Evolutionary conservation across 2,797 vertebrate genomes (phyloP), one percentile per base, ranked within the genome.

Genomic region (Avahi laniger): DNA sequence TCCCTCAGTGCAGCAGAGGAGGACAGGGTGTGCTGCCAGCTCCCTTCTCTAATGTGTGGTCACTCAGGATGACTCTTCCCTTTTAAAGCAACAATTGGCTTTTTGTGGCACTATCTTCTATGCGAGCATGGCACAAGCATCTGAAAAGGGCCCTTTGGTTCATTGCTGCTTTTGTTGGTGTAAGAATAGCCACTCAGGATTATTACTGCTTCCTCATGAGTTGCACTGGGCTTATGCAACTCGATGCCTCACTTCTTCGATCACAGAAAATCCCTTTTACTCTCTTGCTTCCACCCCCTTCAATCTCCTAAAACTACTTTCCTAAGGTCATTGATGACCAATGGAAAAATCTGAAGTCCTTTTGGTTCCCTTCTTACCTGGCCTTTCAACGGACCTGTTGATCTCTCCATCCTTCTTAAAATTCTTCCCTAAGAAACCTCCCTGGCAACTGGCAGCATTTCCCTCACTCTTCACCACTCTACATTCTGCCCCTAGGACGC

Each of bases 401-500:
- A 15, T 17, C 1, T 2, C 4, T 38, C 18, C 20, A 24, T 43
- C 54, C 41, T 79, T 80, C 65, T 72, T 11, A 46, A 73, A 12
- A 7, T n/a, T n/a, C 67, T 67, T 46, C n/a, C 65, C 54, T 57
- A 8, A 41, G 63, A n/a, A 85, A 52, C 22, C 22, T 22, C 2
- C 22, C 69, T 50, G 20, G 54, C 46, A 2, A 13, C 18, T 0
- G 15, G 35, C 41, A 3, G 0, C 0, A 0, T 6, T 3, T 43
- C 1, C 22, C 7, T 24, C 13, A 22, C 18, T n/a, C 15, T 75
- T 13, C 22, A 0, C 33, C 22, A 26, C 20, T 24, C 24, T 35
- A 4, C 54, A 2, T n/a, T 20, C n/a, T 50, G 41, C 2, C 6
- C 41, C 43, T 7, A 10, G 50, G 24, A 9, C 2, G 30, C 59